Evolutionary conservation across 2,797 vertebrate genomes (phyloP).

Genomic region (Hydrophis major): DNA sequence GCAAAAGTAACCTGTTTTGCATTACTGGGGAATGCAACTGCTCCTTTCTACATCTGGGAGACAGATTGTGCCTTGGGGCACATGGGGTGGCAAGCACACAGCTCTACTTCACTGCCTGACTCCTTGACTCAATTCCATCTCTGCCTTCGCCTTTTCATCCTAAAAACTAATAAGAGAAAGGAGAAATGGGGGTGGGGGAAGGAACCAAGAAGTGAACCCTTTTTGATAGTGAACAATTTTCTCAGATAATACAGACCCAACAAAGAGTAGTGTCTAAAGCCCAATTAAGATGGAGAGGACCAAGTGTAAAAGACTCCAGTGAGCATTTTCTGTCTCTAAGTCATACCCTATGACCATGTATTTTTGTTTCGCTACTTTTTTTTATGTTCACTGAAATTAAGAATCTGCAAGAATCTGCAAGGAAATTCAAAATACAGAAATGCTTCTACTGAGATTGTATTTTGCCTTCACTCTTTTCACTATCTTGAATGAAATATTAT

Average conservation of each 20-base stretch:
- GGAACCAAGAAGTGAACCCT: neutral
- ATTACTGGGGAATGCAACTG: conserved; percentile 55
- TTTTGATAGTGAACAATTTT: neutral
- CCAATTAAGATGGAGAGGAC: neutral
- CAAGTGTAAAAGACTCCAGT: neutral
- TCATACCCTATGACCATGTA: neutral
- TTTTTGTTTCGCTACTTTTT: neutral
- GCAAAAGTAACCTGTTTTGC: conserved; percentile 44
- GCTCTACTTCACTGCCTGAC: neutral
- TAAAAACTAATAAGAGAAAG: neutral
- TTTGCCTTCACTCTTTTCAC: neutral
- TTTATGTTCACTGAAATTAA: neutral
- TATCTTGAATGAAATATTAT: neutral
- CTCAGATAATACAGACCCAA: neutral
- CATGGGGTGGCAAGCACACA: neutral
- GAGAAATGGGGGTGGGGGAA: no score
- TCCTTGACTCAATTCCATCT: neutral
- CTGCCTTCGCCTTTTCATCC: neutral
- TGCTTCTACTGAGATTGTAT: neutral
- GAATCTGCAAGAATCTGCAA: neutral
- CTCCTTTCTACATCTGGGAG: conserved; percentile 30
- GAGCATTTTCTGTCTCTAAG: neutral
- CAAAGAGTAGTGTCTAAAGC: neutral
- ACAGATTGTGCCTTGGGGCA: conserved; percentile 31
- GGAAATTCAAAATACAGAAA: neutral